Percentiles rank a stretch among this genome's conserved stretches.
Evolutionary conservation across 1,140 invertebrate species (phyloP).

Genomic region (Eriosoma lanigerum): DNA sequence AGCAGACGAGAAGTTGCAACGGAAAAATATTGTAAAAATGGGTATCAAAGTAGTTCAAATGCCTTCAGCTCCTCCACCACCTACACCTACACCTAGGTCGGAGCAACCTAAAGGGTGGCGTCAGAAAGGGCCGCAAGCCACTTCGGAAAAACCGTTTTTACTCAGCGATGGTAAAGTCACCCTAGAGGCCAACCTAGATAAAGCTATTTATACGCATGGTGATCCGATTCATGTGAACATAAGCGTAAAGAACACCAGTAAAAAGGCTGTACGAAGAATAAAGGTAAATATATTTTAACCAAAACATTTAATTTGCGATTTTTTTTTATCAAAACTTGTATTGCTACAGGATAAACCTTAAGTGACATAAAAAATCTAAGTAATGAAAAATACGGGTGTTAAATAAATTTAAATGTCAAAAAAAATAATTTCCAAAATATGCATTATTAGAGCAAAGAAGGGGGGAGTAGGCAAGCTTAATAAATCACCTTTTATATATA

Average conservation of each 20-base stretch:
- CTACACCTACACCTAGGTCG: constrained; percentile 54
- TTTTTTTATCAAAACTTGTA: too few species aligned
- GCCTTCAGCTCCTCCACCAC: constrained; percentile 59
- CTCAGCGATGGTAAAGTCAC: constrained; percentile 68
- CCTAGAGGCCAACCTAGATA: constrained; percentile 89
- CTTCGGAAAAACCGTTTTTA: constrained; percentile 65
- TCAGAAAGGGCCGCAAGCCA: constrained; percentile 58
- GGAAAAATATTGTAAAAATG: constrained; percentile 77
- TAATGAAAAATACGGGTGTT: too few species aligned
- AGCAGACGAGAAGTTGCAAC: constrained; percentile 74
- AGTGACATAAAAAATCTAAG: too few species aligned
- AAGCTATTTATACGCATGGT: constrained; percentile 89
- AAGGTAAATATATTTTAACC: constrained; percentile 63
- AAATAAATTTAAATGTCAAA: too few species aligned
- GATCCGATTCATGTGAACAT: constrained; percentile 87
- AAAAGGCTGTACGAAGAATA: constrained; percentile 91
- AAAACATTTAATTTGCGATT: too few species aligned
- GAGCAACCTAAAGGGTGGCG: constrained; percentile 39
- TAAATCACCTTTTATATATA: too few species aligned
- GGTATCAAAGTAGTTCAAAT: constrained; percentile 74
- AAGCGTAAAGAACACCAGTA: constrained; percentile 88
- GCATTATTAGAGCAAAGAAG: too few species aligned
- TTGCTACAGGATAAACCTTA: too few species aligned
- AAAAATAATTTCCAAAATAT: too few species aligned
- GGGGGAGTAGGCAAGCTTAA: too few species aligned